A percentile compares a stretch with the other conserved stretches of the same genome.
Conservation (phyloP, 2,888 invertebrate genomes). For the Ctena decussata region DNA sequence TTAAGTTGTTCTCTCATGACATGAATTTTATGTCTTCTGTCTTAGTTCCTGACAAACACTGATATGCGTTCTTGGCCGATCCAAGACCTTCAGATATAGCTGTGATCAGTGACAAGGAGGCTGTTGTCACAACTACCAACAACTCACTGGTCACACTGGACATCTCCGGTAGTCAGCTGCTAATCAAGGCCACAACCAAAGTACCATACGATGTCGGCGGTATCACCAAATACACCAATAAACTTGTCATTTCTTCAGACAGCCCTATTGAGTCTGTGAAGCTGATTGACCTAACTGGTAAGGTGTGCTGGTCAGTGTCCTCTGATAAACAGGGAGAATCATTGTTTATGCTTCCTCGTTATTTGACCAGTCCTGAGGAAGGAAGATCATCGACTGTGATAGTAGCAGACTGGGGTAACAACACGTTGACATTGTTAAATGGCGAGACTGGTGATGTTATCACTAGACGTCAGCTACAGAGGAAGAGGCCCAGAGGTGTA, state of each 20-base stretch:
- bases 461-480: background rate
- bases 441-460: background rate
- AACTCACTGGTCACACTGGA: background rate
- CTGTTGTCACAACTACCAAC: background rate
- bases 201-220: background rate
- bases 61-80: too few species aligned
- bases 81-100: background rate
- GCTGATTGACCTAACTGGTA: background rate
- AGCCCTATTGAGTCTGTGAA: background rate
- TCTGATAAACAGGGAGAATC: too few species aligned
- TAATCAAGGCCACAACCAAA: background rate
- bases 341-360: background rate
- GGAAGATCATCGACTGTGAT: background rate
- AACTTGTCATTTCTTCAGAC: background rate
- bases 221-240: background rate
- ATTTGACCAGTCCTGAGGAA: background rate
- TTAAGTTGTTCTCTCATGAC: background rate
- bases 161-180: background rate
- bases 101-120: background rate
- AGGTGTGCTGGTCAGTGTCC: background rate
- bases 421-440: background rate
- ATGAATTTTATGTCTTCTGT: background rate
- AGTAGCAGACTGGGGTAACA: background rate
- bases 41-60: too few species aligned
- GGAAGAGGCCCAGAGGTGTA: background rate